Conservation (phyloP, 2,797 vertebrate species). For the Hafferia zeledoni region DNA sequence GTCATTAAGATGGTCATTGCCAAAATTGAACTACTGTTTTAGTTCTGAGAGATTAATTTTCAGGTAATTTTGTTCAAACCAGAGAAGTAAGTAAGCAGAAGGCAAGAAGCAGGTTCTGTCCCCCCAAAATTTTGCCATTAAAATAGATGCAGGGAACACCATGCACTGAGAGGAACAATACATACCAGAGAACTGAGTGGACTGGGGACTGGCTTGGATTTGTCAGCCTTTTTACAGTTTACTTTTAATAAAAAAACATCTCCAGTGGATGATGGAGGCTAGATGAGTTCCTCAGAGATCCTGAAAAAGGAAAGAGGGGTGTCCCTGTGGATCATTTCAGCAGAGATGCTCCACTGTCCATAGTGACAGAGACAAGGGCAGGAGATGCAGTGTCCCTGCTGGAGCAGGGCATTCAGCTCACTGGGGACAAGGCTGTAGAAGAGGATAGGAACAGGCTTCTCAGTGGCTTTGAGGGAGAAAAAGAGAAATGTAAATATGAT, state of each 20-base stretch:
- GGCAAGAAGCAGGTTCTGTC: neutral
- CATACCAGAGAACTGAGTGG: neutral
- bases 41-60: neutral
- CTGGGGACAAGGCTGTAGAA: accelerated
- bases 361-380: neutral
- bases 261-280: neutral
- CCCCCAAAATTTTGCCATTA: neutral
- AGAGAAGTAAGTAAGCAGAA: neutral
- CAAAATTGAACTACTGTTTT: neutral
- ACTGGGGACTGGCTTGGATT: neutral
- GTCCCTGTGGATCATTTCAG: neutral
- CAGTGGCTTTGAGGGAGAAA: neutral
- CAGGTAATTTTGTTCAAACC: neutral
- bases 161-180: neutral
- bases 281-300: neutral
- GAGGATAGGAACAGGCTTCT: neutral
- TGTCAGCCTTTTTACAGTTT: neutral
- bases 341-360: neutral
- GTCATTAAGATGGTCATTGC: neutral
- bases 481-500: neutral
- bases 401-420: neutral
- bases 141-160: neutral
- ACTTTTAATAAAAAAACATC: neutral
- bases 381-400: neutral
- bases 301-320: neutral